Base-by-base conservation (phyloP, 2,888 invertebrate species). In the Drosophila monieri region DNA sequence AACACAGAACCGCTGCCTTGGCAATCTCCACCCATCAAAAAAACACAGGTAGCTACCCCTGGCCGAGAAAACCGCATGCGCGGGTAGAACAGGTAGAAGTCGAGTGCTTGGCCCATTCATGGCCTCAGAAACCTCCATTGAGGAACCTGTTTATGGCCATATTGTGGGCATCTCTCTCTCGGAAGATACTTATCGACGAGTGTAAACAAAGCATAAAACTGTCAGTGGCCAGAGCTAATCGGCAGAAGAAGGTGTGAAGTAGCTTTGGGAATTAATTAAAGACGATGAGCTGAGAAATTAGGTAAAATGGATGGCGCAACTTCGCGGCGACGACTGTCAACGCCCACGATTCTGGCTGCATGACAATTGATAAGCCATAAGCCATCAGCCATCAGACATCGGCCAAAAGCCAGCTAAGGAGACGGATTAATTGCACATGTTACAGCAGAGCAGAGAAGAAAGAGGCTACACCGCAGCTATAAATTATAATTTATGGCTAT, bases 121-220 rank as follows among this genome's bases (percentile, higher is more conserved):
- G 35, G 43, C 23, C 23, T 10, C 32, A 32, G 6, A 21, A 30
- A 54, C 58, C 30, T 47, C 66, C 30, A 46, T 43, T 32, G 37
- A 52, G 12, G 53, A 64, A 64, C 62, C 62, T 65, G 62, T 64
- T 64, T 37, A 44, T 39, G 52, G 52, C 62, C 62, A 64, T 37
- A 15, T 30, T 65, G 43, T 25, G 21, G 18, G 21, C n/a, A 30
- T 27, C 21, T 51, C 27, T 8, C 27, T 27, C 2, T 9, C 39
- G 9, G 44, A 12, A 27, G 48, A 49, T 18, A 30, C 18, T 43
- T 39, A 44, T 65, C 10, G 58, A 61, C 62, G 73, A 78, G 84
- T 88, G 80, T 88, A 89, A 89, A 90, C 90, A 90, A 90, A 90
- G 69, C 89, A 90, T 89, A 87, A 89, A 90, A 78, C 88, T 90